These are phyloP conservation scores for Bergia sp. DNA, from an alignment of 92 coral and sea anemone species.

Conservation along the genomic window DNA sequence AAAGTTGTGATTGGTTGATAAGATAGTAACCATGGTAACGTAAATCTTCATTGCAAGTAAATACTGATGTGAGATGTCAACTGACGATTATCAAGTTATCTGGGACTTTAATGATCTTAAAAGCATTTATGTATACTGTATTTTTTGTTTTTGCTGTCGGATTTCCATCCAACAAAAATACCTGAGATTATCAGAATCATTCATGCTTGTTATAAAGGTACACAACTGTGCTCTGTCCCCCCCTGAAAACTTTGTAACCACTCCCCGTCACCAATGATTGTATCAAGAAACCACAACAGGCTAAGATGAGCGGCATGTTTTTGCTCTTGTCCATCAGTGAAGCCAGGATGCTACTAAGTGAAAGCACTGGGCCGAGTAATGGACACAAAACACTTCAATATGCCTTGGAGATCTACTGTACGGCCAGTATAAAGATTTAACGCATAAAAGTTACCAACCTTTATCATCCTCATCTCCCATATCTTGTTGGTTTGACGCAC, in stretches of 20 bases:
- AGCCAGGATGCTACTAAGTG: conserved; percentile 31
- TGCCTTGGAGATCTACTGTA: too few species aligned
- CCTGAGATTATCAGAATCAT: too few species aligned
- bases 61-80: too few species aligned
- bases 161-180: too few species aligned
- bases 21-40: not conserved
- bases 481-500: conserved; percentile 10
- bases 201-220: too few species aligned
- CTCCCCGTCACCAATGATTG: conserved; percentile 29
- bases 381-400: not conserved
- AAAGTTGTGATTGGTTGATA: not conserved
- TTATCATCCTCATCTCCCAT: conserved; percentile 5
- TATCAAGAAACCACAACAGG: not conserved
- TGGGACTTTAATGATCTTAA: too few species aligned
- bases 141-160: too few species aligned
- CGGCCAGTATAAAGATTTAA: not conserved
- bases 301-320: conserved; percentile 27
- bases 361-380: conserved; percentile 25
- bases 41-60: too few species aligned
- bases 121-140: too few species aligned
- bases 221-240: too few species aligned
- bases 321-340: conserved; percentile 39
- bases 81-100: too few species aligned
- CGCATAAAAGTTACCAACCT: conserved; percentile 1
- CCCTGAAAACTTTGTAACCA: not conserved